Conservation (phyloP, 2,797 vertebrate species). For the Alcedo quadribrachys region DNA sequence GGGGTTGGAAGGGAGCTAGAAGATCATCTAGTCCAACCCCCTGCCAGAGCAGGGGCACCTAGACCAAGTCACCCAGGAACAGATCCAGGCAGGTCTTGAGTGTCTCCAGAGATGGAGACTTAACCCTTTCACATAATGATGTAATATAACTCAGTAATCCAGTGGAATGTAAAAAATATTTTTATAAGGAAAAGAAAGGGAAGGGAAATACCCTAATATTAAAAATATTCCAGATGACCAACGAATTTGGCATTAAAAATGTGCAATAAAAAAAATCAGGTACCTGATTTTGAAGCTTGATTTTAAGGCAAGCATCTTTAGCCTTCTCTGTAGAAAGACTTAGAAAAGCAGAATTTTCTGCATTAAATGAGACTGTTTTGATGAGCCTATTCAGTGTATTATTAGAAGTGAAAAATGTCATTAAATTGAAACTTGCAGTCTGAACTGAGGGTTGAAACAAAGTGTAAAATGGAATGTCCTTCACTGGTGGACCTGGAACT, state of each 20-base stretch:
- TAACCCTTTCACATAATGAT: background rate
- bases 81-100: too few species aligned
- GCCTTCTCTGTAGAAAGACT: background rate
- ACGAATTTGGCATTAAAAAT: background rate
- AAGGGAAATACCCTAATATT: background rate
- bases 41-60: too few species aligned
- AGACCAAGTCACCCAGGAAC: too few species aligned
- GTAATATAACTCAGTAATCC: background rate
- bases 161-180: background rate
- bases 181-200: background rate
- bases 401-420: background rate
- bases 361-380: background rate
- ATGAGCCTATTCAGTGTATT: background rate
- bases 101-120: background rate
- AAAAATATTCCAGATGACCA: background rate
- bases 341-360: background rate
- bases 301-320: background rate
- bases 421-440: background rate
- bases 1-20: too few species aligned
- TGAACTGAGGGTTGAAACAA: background rate
- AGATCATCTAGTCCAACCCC: too few species aligned
- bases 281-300: background rate
- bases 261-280: background rate
- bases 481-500: background rate
- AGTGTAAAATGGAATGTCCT: background rate